phyloP scores from a whole-genome alignment of 2,113 vertebrate genomes.

The Periophthalmus modestus region DNA sequence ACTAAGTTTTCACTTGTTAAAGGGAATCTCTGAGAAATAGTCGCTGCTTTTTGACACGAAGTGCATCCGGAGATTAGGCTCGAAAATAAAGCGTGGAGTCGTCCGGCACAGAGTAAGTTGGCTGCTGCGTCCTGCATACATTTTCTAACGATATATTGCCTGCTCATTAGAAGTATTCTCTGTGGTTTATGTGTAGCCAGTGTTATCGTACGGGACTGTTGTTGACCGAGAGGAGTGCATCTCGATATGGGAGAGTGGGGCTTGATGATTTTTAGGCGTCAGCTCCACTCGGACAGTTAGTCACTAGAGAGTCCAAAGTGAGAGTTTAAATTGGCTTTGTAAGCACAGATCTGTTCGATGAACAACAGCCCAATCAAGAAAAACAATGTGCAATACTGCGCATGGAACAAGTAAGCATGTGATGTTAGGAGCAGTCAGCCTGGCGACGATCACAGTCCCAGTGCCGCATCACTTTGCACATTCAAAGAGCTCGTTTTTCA shows the following conservation, averaged over 20 bases:
- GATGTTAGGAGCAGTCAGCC: background rate
- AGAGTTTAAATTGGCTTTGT: conserved; percentile 64
- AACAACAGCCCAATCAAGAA: background rate
- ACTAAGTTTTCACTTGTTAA: conserved; percentile 99
- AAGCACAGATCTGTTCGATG: conserved; percentile 23
- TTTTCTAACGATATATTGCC: conserved; percentile 55
- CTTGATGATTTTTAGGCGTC: conserved; percentile 45
- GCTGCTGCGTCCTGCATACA: conserved; percentile 59
- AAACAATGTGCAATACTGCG: background rate
- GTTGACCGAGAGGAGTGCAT: conserved; percentile 3
- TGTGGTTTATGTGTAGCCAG: background rate
- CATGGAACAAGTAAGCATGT: background rate
- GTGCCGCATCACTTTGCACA: background rate
- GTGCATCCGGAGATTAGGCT: conserved; percentile 69
- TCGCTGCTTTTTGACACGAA: conserved; percentile 84
- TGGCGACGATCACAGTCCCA: background rate
- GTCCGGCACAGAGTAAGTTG: conserved; percentile 83
- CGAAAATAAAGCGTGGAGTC: conserved; percentile 61
- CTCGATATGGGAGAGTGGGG: conserved; percentile 6
- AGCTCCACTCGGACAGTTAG: conserved; percentile 60
- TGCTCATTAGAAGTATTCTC: conserved; percentile 28
- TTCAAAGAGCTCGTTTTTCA: background rate
- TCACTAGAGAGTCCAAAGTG: conserved; percentile 68
- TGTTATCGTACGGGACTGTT: conserved; percentile 1
- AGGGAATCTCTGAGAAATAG: conserved; percentile 96